Percentiles rank a stretch among this genome's conserved stretches.
These are phyloP conservation scores for Amphiprion ocellaris DNA, from an alignment of 2,113 vertebrate genomes.

Conservation along the genomic window DNA sequence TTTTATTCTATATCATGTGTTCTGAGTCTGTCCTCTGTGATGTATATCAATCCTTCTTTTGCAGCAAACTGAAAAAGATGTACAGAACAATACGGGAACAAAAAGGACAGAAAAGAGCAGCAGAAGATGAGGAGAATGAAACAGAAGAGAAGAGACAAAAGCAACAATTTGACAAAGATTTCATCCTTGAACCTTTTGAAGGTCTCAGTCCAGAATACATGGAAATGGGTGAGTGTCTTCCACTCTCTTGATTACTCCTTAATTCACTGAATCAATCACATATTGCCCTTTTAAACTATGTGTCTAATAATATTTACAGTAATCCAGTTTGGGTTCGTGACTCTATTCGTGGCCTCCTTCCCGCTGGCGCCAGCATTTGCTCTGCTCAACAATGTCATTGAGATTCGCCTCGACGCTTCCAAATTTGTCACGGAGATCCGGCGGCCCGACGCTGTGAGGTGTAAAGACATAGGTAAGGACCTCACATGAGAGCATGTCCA, in stretches of 20 bases:
- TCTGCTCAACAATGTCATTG: conserved; percentile 97
- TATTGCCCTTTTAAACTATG: neutral
- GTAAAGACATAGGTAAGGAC: conserved; percentile 94
- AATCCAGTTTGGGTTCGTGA: conserved; percentile 97
- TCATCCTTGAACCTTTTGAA: conserved; percentile 92
- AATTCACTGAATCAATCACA: neutral
- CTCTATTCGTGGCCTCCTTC: conserved; percentile 97
- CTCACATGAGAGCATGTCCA: neutral
- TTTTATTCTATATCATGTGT: neutral
- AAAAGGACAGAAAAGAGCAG: conserved; percentile 72
- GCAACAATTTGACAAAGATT: conserved; percentile 93
- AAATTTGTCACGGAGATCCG: conserved; percentile 96
- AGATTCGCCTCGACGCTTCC: conserved; percentile 95
- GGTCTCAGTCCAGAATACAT: conserved; percentile 97
- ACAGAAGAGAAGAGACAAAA: conserved; percentile 83
- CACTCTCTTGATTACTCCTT: neutral
- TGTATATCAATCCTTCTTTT: conserved; percentile 6
- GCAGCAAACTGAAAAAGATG: conserved; percentile 96
- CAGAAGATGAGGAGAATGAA: conserved; percentile 77
- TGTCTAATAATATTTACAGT: conserved; percentile 81
- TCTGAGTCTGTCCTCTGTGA: neutral
- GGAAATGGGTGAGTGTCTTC: conserved; percentile 94
- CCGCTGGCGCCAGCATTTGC: conserved; percentile 96
- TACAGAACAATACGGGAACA: conserved; percentile 93
- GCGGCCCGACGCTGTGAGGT: conserved; percentile 92